Evolutionary conservation across 2,888 invertebrate genomes (phyloP), one percentile per base, ranked within the genome.

Genomic region (Monoplex corrugatus): DNA sequence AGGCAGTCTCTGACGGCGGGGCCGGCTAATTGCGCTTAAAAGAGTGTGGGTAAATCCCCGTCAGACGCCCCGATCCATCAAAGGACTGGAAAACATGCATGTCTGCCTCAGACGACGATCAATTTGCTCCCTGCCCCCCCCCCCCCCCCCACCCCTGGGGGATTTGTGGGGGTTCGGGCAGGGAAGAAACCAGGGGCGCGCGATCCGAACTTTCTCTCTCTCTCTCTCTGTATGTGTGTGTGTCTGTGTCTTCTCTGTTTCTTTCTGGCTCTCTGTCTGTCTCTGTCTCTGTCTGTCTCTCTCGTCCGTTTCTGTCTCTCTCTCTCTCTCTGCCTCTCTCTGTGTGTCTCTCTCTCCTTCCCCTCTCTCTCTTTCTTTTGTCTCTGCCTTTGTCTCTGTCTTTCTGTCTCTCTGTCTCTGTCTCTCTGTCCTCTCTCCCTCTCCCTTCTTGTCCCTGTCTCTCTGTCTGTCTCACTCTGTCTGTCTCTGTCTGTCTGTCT

Each of bases 1-100:
- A n/a, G n/a, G n/a, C 50, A 50, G 50, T 50, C 13, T 50, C 50
- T 50, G 50, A 10, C 50, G 19, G 10, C 50, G 10, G 10, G 50
- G 28, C 80, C 80, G 43, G 80, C 80, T 80, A 80, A 80, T 80
- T 80, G 80, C 80, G 80, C 80, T 40, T 28, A 43, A 80, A 80
- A 43, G 80, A 80, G 80, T 40, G 80, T 43, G 43, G 28, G 80
- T 43, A 43, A 40, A 80, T 32, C 45, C 82, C 82, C 82, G 10
- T 32, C 82, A 44, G 45, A 44, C 82, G n/a, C 82, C 82, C 82
- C 82, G 45, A 44, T 45, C 82, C 82, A 83, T 83, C 82, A 44
- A 45, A 45, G 82, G 45, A 83, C 13, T 5, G 28, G 32, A 83
- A 83, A 83, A 83, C 82, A 83, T 83, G 82, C 82, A 45, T 32